These are phyloP conservation scores for Bradypodion ventrale DNA, from an alignment of 2,797 vertebrate genomes.

Conservation along the genomic window DNA sequence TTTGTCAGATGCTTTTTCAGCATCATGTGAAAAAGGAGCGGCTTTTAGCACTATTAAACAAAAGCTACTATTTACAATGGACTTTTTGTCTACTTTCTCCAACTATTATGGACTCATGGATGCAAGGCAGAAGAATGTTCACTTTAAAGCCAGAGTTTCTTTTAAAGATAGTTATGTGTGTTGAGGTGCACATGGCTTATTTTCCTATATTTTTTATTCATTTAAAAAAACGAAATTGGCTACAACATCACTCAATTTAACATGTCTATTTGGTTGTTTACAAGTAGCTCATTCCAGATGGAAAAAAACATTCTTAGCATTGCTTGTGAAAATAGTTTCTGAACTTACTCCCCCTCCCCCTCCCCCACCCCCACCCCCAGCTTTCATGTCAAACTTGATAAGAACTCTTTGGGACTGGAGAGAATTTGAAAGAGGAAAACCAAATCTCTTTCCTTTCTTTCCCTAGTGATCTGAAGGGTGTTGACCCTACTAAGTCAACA, in stretches of 20 bases:
- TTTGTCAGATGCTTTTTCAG: too few relatives aligned
- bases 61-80: neutral
- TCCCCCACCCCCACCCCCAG: too few relatives aligned
- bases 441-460: too few relatives aligned
- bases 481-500: neutral
- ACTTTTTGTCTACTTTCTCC: neutral
- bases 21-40: neutral
- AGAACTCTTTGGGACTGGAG: neutral
- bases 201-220: neutral
- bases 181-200: neutral
- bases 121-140: too few relatives aligned
- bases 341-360: neutral
- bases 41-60: neutral
- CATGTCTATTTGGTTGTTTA: neutral
- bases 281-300: neutral
- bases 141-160: too few relatives aligned
- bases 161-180: neutral
- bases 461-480: too few relatives aligned
- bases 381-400: neutral
- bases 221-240: neutral
- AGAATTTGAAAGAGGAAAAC: neutral
- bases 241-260: neutral
- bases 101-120: neutral
- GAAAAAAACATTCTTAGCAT: neutral
- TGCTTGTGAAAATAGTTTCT: conserved; percentile 3